A percentile compares a stretch with the other conserved stretches of the same genome.
Conservation (phyloP, 2,113 vertebrate genomes). For the Strigops habroptila region DNA sequence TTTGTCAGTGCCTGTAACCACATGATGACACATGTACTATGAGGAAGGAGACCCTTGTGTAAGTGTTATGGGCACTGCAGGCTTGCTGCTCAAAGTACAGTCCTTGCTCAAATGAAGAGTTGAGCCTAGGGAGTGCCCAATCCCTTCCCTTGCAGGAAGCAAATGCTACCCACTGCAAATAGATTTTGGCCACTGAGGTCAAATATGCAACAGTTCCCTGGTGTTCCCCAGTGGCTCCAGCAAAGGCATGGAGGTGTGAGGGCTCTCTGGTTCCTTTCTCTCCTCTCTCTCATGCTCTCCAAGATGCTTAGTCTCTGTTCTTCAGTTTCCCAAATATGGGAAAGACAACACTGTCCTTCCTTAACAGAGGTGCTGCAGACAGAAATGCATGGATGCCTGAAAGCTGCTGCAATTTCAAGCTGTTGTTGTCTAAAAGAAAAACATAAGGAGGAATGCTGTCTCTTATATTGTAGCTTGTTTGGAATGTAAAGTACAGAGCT, state of each 20-base stretch:
- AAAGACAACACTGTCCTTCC: not conserved
- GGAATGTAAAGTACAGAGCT: not conserved
- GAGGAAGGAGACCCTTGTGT: not conserved
- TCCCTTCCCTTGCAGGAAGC: not conserved
- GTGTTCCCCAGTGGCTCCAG: not conserved
- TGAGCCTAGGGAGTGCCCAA: not conserved
- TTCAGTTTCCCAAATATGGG: not conserved
- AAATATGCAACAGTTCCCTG: not conserved
- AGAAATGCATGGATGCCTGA: not conserved
- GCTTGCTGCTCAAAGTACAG: not conserved
- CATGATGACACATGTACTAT: not conserved
- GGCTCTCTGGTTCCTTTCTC: not conserved
- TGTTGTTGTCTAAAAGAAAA: not conserved
- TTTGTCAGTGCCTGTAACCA: not conserved
- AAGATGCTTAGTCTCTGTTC: not conserved
- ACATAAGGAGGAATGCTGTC: not conserved
- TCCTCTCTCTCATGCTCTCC: not conserved
- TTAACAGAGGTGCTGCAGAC: not conserved
- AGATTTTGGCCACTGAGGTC: not conserved
- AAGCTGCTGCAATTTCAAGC: not conserved
- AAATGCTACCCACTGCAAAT: not conserved
- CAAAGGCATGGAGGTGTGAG: not conserved
- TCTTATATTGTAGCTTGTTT: not conserved
- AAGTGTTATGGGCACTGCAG: not conserved
- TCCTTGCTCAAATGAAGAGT: not conserved